These are phyloP conservation scores for Leptobrachium leishanense DNA, from an alignment of 2,113 vertebrate species.

Conservation along the genomic window DNA sequence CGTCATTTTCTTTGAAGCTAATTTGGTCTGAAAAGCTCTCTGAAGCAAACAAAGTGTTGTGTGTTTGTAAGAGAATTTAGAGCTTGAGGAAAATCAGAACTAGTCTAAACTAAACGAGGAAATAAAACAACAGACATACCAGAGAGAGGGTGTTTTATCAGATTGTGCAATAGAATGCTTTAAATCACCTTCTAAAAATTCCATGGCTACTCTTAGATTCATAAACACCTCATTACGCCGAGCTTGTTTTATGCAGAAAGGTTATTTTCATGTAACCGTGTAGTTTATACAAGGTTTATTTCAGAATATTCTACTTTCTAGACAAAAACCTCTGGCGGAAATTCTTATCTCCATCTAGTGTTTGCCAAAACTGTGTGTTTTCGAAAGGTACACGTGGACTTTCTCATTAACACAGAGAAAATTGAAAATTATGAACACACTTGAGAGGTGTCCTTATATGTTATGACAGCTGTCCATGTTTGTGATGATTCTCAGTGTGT, in stretches of 20 bases:
- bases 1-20: not conserved
- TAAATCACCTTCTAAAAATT: constrained; percentile 42
- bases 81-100: constrained; percentile 29
- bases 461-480: too few species aligned
- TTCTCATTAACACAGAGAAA: too few species aligned
- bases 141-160: constrained; percentile 37
- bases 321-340: not conserved
- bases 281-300: constrained; percentile 13
- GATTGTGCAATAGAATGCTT: constrained; percentile 27
- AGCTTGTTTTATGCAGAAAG: constrained; percentile 8
- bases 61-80: constrained; percentile 21
- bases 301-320: not conserved
- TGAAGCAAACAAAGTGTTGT: constrained; percentile 14
- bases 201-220: constrained; percentile 32
- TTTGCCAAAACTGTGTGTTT: not conserved
- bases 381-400: not conserved
- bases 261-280: constrained; percentile 23
- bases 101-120: constrained; percentile 23
- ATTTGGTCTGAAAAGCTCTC: constrained; percentile 2
- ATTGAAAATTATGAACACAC: too few species aligned
- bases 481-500: too few species aligned
- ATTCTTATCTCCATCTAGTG: not conserved
- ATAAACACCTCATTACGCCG: constrained; percentile 28
- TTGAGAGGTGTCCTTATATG: too few species aligned
- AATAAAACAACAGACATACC: constrained; percentile 16